Evolutionary conservation across 92 coral and sea anemone species (phyloP), one percentile per base, ranked within the genome.

Genomic region (Porites evermanni): DNA sequence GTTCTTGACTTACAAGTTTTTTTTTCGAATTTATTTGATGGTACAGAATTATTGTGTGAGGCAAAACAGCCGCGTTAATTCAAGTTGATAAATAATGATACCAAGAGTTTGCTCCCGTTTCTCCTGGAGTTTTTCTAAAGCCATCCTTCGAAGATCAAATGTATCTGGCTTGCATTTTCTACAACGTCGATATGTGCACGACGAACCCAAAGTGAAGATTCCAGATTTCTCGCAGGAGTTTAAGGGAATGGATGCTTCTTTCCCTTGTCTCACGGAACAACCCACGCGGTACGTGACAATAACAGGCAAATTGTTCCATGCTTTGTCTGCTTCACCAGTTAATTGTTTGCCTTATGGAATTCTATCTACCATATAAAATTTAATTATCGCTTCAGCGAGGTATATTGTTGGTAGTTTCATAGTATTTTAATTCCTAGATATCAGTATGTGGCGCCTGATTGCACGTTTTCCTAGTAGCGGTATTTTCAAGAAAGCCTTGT

Each of bases 141-240:
- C 77, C 68, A 70, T 20, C 50, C 74, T 69, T 53, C 86, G 61
- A 38, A 47, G 86, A 32, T 54, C 87, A 14, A 73, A 24, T 64
- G 29, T 65, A 21, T 63, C 59, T 51, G 16, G 80, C 50, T 52
- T 29, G 14, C 53, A 59, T 83, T 50, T 73, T 47, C 12, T 47
- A 17, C 74, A 20, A 61, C 67, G 8, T 23, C 80, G 80, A 83
- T 12, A 51, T 50, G 53, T 63, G 29, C 87, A 83, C 70, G 80
- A 83, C 19, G 79, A 74, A 58, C 60, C 74, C 23, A 83, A 18
- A 54, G 90, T 94, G 51, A 93, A 91, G 52, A 86, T 94, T 17
- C 98, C 98, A 5, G 98, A 94, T 86, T 84, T 94, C 64, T 84
- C 89, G 7, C 94, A 92, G 61, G 98, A 94, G 70, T 94, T 94